Conservation (phyloP, 2,797 vertebrate genomes). For the Microchirus variegatus region DNA sequence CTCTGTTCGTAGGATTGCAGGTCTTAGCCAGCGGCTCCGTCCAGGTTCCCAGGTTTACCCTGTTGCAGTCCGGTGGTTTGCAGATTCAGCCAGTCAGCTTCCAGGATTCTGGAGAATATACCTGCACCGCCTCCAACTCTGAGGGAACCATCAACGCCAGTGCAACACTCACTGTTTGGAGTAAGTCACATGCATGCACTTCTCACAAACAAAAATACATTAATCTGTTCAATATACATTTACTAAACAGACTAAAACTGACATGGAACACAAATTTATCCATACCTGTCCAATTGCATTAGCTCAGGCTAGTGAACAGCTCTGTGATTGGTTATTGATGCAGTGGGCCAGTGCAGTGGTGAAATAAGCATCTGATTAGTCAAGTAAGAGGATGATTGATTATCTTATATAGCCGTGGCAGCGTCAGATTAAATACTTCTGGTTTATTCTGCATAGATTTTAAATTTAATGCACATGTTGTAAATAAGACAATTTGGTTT, state of each 20-base stretch:
- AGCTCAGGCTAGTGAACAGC: slow-evolving; percentile 25
- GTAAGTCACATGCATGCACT: slow-evolving; percentile 78
- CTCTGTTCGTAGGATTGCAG: slow-evolving; percentile 78
- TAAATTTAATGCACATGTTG: slow-evolving; percentile 13
- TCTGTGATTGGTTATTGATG: slow-evolving; percentile 54
- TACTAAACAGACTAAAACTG: slow-evolving; percentile 19
- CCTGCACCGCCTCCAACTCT: slow-evolving; percentile 86
- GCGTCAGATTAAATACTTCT: slow-evolving; percentile 33
- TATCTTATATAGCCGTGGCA: slow-evolving; percentile 14
- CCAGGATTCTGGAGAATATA: slow-evolving; percentile 90
- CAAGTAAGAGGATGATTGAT: slow-evolving; percentile 36
- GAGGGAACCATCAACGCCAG: slow-evolving; percentile 86
- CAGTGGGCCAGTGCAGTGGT: slow-evolving; percentile 13
- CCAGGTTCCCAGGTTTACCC: slow-evolving; percentile 87
- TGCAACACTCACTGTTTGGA: slow-evolving; percentile 89
- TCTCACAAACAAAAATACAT: slow-evolving; percentile 27
- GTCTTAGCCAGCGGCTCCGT: slow-evolving; percentile 91
- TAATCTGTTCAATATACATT: slow-evolving; percentile 48
- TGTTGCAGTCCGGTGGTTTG: slow-evolving; percentile 91
- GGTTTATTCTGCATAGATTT: slow-evolving; percentile 23
- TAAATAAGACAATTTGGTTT: not conserved
- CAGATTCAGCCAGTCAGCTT: slow-evolving; percentile 86
- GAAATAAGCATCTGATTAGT: slow-evolving; percentile 47
- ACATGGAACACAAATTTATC: slow-evolving; percentile 48
- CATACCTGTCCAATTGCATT: slow-evolving; percentile 36